Base-by-base conservation (phyloP, 1,140 invertebrate genomes). In the Probaryconus sp. region DNA sequence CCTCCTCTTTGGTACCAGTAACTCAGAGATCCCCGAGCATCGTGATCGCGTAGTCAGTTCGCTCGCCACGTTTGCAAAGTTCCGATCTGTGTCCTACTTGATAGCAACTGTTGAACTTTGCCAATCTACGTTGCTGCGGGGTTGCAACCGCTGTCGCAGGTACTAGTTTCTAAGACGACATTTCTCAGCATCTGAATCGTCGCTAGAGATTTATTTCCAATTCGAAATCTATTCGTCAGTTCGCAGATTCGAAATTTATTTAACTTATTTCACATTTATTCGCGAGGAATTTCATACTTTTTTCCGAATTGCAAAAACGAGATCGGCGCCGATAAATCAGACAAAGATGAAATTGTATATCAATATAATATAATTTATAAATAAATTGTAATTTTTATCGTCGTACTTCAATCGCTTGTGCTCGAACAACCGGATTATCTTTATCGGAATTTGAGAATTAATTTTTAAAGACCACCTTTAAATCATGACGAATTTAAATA, bases 81-180 rank as follows among this genome's bases (percentile, higher is more conserved):
- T 67, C 61, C 67, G 67, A 76, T 71, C 67, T 76, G 73, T 67
- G 73, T 56, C 55, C 67, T 67, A 70, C 65, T 70, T 65, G 53
- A 43, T 67, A 70, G 20, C 65, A 47, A 56, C 53, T 38, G 11
- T 51, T 28, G 31, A 69, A 75, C 64, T 75, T 76, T 69, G 28
- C 58, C 64, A 69, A 75, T 75, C 72, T 75, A 53, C 43, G 48
- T 48, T 67, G 56, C 60, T 58, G 58, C 51, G 31, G 43, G 51
- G 26, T 65, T 50, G 61, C 40, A 67, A 61, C 70, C 38, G 53
- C 51, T 58, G 55, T 58, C 51, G 37, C 64, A 75, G 64, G 72
- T 75, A 69, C 58, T 63, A 69, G 58, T 75, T 75, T 69, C 28
- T 64, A 68, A 74, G 64, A 64, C 47, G 55, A 48, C 67, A 74